Conservation (phyloP, 2,888 invertebrate genomes). For the Sesamia inferens region DNA sequence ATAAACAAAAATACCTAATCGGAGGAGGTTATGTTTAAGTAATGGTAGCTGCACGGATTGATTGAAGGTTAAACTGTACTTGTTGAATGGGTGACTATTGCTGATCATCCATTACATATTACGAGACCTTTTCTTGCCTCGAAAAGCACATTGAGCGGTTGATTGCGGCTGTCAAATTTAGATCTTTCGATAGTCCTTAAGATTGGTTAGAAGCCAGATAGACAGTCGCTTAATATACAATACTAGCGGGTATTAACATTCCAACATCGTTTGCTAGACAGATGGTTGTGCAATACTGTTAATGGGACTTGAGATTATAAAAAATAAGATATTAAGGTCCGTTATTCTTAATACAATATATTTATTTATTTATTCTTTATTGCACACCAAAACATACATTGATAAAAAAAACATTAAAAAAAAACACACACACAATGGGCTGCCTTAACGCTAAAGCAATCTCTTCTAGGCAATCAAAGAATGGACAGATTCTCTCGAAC, state of each 20-base stretch:
- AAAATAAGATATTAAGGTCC: no score
- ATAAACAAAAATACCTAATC: neutral
- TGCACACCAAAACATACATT: no score
- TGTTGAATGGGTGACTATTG: neutral
- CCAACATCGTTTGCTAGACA: neutral
- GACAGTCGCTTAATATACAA: no score
- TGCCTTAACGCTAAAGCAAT: no score
- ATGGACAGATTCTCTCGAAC: no score
- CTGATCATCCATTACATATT: neutral
- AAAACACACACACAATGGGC: no score
- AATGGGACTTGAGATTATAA: neutral
- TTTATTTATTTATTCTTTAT: no score
- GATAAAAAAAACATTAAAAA: no score
- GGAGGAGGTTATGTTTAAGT: neutral
- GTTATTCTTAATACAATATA: no score
- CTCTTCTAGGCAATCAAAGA: no score
- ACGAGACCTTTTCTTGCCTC: neutral
- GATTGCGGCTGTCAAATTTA: neutral
- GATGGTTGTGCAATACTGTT: neutral
- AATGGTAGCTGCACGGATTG: neutral
- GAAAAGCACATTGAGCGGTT: neutral
- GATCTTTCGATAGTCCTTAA: neutral
- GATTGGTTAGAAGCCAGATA: neutral
- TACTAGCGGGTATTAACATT: neutral
- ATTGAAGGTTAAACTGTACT: neutral